Evolutionary conservation across 2,113 vertebrate genomes (phyloP).

Genomic region (Sclerurus mexicanus): DNA sequence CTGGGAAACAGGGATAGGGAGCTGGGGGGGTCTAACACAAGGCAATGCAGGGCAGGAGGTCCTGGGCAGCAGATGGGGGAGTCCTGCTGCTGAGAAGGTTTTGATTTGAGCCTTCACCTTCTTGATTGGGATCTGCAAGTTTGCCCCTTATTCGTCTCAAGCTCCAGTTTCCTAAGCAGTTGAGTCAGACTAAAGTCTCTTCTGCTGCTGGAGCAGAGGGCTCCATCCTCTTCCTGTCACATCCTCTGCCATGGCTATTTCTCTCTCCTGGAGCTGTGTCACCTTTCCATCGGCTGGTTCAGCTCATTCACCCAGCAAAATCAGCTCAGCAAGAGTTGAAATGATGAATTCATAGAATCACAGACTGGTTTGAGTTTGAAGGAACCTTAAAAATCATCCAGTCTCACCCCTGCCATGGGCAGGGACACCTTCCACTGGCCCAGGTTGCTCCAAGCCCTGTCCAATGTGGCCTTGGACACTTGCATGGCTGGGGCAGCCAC

Average conservation of each 20-base stretch:
- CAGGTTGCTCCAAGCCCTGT: neutral
- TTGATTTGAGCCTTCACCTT: neutral
- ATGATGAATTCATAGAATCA: neutral
- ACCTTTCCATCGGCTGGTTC: neutral
- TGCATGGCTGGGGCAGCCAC: neutral
- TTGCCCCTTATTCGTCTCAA: neutral
- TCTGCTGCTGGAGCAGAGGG: neutral
- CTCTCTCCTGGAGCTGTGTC: neutral
- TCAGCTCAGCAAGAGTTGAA: neutral
- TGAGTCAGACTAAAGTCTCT: neutral
- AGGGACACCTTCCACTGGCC: neutral
- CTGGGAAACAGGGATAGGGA: neutral
- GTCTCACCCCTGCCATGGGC: neutral
- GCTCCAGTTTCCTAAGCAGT: neutral
- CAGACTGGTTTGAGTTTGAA: neutral
- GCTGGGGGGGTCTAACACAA: fast-evolving
- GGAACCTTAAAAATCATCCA: neutral
- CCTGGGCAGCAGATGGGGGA: neutral
- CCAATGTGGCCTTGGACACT: neutral
- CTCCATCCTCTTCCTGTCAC: neutral
- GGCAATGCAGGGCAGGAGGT: neutral
- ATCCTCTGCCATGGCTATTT: neutral
- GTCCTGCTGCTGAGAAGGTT: neutral
- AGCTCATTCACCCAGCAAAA: neutral
- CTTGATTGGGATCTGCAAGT: neutral